These are phyloP conservation scores for Neodon shergylaensis DNA, from an alignment of 2,113 vertebrate genomes.

Conservation along the genomic window DNA sequence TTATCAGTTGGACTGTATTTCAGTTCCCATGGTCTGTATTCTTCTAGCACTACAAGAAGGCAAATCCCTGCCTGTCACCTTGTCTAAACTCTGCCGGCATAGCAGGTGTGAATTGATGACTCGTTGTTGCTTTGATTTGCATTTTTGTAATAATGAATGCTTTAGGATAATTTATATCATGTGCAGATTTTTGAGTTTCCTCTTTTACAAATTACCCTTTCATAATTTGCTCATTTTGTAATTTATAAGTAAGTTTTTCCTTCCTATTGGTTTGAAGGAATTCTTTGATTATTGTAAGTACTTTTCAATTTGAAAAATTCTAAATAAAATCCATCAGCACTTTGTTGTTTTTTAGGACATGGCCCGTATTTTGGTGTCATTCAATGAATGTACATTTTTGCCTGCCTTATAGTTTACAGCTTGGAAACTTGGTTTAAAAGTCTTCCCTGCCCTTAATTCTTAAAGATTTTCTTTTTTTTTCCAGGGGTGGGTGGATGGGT, in stretches of 20 bases:
- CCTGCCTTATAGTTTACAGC: neutral
- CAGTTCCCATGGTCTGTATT: neutral
- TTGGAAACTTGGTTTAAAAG: conserved; percentile 29
- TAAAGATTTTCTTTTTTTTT: neutral
- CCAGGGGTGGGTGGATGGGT: too few species aligned
- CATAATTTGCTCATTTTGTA: conserved; percentile 38
- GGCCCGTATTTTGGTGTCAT: conserved; percentile 18
- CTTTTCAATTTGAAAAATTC: neutral
- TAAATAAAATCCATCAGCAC: neutral
- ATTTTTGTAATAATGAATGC: conserved; percentile 22
- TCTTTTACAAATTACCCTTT: conserved; percentile 24
- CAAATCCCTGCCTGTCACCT: neutral
- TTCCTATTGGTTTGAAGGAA: neutral
- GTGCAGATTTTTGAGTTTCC: conserved; percentile 13
- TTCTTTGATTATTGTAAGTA: neutral
- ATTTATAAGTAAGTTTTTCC: neutral
- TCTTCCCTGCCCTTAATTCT: neutral
- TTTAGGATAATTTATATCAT: conserved; percentile 42
- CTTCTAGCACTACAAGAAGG: neutral
- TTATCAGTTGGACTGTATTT: neutral
- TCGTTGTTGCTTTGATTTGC: neutral
- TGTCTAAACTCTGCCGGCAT: neutral
- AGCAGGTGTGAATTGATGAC: neutral
- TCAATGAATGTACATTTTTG: neutral
- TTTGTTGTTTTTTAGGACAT: neutral